Evolutionary conservation across 2,888 invertebrate genomes (phyloP).

Genomic region (Notodonta ziczac): DNA sequence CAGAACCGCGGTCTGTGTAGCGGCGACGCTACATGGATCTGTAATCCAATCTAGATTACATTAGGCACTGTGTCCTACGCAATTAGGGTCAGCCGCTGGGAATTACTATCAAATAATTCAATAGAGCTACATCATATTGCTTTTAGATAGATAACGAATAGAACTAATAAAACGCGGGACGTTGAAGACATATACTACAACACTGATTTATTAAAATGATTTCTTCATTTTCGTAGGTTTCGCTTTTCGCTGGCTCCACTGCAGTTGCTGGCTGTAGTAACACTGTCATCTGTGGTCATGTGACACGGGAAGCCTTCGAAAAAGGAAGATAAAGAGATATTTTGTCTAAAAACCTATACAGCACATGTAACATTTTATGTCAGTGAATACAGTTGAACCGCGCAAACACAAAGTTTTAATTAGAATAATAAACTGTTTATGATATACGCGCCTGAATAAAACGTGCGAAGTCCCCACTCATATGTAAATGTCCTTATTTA

Average conservation of each 20-base stretch:
- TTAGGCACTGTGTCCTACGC: background rate
- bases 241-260: no score
- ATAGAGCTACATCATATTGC: background rate
- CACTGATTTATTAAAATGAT: no score
- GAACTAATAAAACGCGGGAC: no score
- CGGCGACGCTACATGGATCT: background rate
- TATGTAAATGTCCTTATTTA: conserved; percentile 8
- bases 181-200: no score
- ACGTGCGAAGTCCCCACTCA: background rate
- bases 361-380: background rate
- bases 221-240: no score
- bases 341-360: no score
- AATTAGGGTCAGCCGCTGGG: background rate
- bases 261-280: no score
- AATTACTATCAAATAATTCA: background rate
- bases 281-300: no score
- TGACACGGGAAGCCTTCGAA: no score
- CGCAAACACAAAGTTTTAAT: conserved; percentile 1
- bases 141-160: background rate
- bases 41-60: conserved; percentile 1
- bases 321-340: no score
- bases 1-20: background rate
- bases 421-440: conserved; percentile 2
- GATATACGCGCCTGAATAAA: background rate
- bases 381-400: background rate